Evolutionary conservation across 2,888 invertebrate species (phyloP).

Genomic region (Noctua fimbriata): DNA sequence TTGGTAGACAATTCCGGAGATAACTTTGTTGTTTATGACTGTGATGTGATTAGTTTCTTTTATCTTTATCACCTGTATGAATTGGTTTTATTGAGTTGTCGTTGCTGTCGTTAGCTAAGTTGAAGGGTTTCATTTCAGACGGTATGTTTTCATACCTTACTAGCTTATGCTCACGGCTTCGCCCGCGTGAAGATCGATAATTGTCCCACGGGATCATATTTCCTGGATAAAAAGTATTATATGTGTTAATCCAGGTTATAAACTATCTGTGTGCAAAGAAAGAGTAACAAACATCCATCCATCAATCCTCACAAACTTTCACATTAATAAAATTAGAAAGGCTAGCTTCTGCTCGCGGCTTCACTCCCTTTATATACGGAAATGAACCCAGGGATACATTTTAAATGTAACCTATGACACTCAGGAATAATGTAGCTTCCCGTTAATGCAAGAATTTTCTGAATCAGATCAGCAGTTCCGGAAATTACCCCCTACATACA

Average conservation of each 20-base stretch:
- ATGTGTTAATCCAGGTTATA: no score
- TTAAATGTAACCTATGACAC: not conserved
- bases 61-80: constrained; percentile 15
- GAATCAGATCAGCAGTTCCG: no score
- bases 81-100: constrained; percentile 8
- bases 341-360: not conserved
- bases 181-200: no score
- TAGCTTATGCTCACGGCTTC: not conserved
- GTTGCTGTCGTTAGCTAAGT: not conserved
- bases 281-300: no score
- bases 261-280: no score
- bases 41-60: constrained; percentile 3
- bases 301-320: no score
- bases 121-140: not conserved
- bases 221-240: no score
- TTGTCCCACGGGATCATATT: no score
- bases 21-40: constrained; percentile 19
- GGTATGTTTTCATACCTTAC: not conserved
- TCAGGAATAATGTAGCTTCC: not conserved
- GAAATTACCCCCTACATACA: no score
- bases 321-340: no score
- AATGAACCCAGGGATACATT: not conserved
- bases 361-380: not conserved
- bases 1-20: constrained; percentile 1
- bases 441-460: not conserved